Evolutionary conservation across 2,113 vertebrate genomes (phyloP).

Genomic region (Mus pahari): DNA sequence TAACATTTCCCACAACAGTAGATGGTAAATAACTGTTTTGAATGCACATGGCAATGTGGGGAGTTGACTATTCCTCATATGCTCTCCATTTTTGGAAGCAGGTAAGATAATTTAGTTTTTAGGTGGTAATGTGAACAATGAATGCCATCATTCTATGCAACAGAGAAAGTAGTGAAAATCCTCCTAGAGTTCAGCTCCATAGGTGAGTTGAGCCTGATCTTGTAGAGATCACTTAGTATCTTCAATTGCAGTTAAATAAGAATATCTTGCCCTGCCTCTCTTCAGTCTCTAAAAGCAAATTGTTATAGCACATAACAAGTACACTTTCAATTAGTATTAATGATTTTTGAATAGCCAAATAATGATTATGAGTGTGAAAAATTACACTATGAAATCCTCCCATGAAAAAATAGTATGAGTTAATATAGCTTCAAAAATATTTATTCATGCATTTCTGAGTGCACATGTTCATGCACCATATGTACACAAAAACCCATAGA

Average conservation of each 20-base stretch:
- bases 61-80: neutral
- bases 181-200: neutral
- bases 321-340: neutral
- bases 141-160: neutral
- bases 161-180: neutral
- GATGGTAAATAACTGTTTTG: neutral
- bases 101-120: neutral
- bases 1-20: too few relatives aligned
- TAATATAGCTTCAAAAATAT: neutral
- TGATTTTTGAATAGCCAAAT: neutral
- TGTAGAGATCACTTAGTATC: neutral
- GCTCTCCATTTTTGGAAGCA: neutral
- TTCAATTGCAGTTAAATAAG: neutral
- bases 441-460: neutral
- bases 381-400: neutral
- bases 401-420: neutral
- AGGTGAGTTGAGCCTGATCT: neutral
- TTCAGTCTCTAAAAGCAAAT: neutral
- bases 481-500: neutral
- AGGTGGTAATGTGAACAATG: neutral
- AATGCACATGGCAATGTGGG: neutral
- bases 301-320: neutral
- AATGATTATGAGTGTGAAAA: neutral
- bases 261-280: neutral
- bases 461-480: neutral